Conservation (phyloP, 2,113 vertebrate genomes). For the Antidorcas marsupialis region DNA sequence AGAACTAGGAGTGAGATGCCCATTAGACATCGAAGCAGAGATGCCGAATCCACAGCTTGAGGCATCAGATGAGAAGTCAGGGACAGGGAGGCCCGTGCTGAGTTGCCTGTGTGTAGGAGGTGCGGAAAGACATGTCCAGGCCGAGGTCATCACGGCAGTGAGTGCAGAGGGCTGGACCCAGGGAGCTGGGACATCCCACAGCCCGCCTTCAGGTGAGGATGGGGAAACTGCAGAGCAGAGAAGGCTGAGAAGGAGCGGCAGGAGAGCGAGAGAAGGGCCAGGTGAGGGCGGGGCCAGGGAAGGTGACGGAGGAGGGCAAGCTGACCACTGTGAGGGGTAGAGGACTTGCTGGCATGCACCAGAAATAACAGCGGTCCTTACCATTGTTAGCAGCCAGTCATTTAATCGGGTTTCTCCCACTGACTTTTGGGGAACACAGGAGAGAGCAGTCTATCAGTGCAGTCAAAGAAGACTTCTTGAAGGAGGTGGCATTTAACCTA, state of each 20-base stretch:
- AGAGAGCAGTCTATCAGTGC: neutral
- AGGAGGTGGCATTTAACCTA: neutral
- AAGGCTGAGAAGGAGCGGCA: neutral
- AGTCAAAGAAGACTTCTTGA: neutral
- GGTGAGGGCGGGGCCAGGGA: accelerated
- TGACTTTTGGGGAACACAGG: neutral
- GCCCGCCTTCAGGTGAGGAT: neutral
- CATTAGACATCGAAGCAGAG: neutral
- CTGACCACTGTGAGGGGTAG: neutral
- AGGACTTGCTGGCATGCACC: neutral
- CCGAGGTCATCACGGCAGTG: neutral
- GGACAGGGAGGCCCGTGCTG: accelerated
- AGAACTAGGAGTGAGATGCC: neutral
- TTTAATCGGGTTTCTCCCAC: accelerated
- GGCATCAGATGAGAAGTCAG: neutral
- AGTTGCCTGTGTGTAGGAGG: accelerated
- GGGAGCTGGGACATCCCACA: neutral
- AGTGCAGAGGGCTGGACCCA: neutral
- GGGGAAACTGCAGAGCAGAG: neutral
- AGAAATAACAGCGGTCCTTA: neutral
- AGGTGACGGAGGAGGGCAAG: neutral
- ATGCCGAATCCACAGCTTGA: neutral
- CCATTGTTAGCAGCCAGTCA: accelerated
- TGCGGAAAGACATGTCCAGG: neutral
- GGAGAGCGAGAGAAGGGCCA: no score